phyloP scores from a whole-genome alignment of 1,140 invertebrate species.

The Campodea augens region DNA sequence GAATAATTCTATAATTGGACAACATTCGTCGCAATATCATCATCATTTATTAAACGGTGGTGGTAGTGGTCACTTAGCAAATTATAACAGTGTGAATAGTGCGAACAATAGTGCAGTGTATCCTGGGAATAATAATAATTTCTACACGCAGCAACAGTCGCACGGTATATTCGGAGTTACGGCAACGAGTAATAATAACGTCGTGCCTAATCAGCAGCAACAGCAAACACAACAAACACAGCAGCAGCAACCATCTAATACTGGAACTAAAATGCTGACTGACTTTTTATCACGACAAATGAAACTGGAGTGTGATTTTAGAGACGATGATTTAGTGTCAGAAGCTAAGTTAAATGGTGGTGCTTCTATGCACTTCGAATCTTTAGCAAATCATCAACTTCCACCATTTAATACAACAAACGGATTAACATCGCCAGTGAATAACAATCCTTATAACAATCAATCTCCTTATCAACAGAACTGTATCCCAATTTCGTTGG shows the following conservation, averaged over 20 bases:
- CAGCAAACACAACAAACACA: slow-evolving; percentile 17
- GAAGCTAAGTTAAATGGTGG: not conserved
- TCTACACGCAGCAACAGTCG: too few species aligned
- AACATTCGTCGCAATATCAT: too few species aligned
- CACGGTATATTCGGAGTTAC: too few species aligned
- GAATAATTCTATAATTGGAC: too few species aligned
- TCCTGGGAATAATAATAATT: too few species aligned
- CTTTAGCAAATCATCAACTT: not conserved
- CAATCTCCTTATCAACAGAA: not conserved
- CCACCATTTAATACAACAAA: too few species aligned
- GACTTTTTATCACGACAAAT: not conserved
- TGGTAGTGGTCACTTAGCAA: too few species aligned
- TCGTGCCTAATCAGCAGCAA: slow-evolving; percentile 27
- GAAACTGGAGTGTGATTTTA: not conserved
- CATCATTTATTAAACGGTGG: too few species aligned
- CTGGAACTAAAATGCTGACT: not conserved
- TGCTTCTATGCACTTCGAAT: not conserved
- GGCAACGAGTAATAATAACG: not conserved
- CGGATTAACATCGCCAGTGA: not conserved
- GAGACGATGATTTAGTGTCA: not conserved
- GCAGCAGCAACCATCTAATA: not conserved
- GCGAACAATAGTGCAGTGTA: too few species aligned
- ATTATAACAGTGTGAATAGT: too few species aligned
- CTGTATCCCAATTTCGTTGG: not conserved
- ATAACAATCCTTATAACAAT: not conserved